Base-by-base conservation (phyloP, 2,888 invertebrate genomes). In the Orchestes rusci region DNA sequence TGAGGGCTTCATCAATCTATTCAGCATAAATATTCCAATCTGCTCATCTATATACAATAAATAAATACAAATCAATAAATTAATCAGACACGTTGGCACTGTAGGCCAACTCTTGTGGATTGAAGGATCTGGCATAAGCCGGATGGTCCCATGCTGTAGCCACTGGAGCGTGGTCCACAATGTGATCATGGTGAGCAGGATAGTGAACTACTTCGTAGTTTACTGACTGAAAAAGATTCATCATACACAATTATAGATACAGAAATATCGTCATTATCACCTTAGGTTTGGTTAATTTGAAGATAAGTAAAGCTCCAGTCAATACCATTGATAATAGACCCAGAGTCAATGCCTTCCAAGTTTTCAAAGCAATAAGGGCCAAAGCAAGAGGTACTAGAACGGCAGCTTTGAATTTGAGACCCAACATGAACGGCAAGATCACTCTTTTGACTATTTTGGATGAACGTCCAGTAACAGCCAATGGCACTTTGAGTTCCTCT, bases 171-270 rank as follows among this genome's bases (percentile, higher is more conserved):
- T 59, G 59, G 31, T 57, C 58, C 10, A 56, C 54, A 16, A 56
- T 52, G 35, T 54, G 53, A 42, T 84, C 84, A 16, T 59, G 48
- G 55, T 78, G 79, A 58, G 80, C 80, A 20, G 84, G 84, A 62
- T 85, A 86, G 67, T 89, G 88, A 55, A 88, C 82, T 36, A 89
- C 86, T 72, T 90, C 89, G 62, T 89, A 89, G 69, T 87, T 88
- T 53, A 87, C 80, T 58, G 84, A 70, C 73, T 71, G 39, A n/a
- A 54, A 57, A 50, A 37, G 30, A 35, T 29, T 38, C 33, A 8
- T 34, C 27, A 31, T 38, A 27, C 8, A 10, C 33, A n/a, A 27
- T 23, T 30, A 18, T 12, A 18, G 12, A 3, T 35, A 2, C n/a
- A 39, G 13, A 17, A 29, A 10, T n/a, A n/a, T n/a, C n/a, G n/a